Percentiles rank a stretch among this genome's conserved stretches.
phyloP scores from a whole-genome alignment of 1,140 invertebrate species.

The Lanistes nyassanus region DNA sequence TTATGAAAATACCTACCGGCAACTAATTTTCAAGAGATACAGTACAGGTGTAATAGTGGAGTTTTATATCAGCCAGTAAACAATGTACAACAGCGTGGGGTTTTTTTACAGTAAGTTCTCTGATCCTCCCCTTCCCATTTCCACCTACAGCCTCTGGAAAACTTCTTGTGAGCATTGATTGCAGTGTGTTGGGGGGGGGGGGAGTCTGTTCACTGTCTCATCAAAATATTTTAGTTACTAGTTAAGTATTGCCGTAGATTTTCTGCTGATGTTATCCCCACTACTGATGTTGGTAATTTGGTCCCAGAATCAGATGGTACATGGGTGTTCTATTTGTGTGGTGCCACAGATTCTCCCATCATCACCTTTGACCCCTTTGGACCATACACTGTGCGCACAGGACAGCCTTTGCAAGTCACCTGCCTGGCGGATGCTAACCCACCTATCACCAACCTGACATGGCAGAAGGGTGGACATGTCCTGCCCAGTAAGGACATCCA shows the following conservation, averaged over 20 bases:
- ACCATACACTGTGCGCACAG: slow-evolving; percentile 30
- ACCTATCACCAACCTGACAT: slow-evolving; percentile 33
- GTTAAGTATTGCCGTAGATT: no score
- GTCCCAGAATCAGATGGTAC: no score
- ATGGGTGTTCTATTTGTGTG: slow-evolving; percentile 3
- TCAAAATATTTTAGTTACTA: background rate
- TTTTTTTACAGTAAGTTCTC: no score
- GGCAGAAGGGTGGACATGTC: slow-evolving; percentile 35
- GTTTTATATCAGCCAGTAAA: no score
- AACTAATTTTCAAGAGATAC: no score
- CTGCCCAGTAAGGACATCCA: slow-evolving; percentile 30
- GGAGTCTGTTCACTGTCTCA: background rate
- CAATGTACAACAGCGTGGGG: no score
- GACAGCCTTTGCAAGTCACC: slow-evolving; percentile 22
- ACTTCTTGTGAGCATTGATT: no score
- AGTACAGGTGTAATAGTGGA: no score
- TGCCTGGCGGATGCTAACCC: slow-evolving; percentile 53
- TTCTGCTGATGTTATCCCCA: background rate
- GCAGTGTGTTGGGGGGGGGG: background rate
- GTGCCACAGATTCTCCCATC: slow-evolving; percentile 41
- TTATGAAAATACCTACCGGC: no score
- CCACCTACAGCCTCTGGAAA: no score
- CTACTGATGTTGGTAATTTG: background rate
- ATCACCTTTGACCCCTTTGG: slow-evolving; percentile 38
- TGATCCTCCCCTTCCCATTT: no score